Conservation (phyloP, 2,888 invertebrate species). For the Drosophila merina region DNA sequence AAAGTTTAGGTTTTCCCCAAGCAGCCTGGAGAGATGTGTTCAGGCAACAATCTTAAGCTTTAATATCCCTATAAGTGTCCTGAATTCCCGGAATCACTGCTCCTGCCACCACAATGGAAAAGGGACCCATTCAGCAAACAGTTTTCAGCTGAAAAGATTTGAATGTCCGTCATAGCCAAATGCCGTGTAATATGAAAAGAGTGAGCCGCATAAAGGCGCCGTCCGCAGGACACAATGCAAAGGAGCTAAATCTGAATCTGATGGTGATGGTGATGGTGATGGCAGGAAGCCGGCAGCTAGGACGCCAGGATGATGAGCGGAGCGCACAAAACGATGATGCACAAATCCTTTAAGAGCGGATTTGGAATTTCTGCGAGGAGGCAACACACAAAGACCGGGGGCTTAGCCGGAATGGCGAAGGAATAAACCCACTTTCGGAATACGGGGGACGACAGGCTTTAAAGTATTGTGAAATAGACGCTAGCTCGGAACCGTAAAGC, state of each 20-base stretch:
- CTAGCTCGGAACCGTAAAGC: constrained; percentile 44
- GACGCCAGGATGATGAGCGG: constrained; percentile 29
- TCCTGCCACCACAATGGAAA: constrained; percentile 22
- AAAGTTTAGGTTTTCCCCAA: not conserved
- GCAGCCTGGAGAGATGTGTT: too few relatives aligned
- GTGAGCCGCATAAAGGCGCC: constrained; percentile 43
- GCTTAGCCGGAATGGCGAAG: constrained; percentile 33
- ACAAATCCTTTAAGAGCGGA: constrained; percentile 62
- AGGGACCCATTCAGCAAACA: constrained; percentile 42
- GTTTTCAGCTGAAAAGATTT: constrained; percentile 47
- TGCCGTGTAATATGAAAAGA: constrained; percentile 45
- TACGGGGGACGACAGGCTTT: constrained; percentile 39
- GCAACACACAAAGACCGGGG: constrained; percentile 31
- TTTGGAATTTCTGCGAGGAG: constrained; percentile 48
- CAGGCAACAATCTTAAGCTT: not conserved
- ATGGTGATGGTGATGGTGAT: constrained; percentile 5
- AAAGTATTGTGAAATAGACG: constrained; percentile 55
- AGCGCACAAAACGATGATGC: constrained; percentile 52
- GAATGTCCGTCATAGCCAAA: constrained; percentile 50
- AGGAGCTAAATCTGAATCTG: constrained; percentile 30
- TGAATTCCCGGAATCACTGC: constrained; percentile 28
- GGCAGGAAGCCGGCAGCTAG: constrained; percentile 33
- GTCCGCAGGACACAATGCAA: constrained; percentile 42
- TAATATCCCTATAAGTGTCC: constrained; percentile 21
- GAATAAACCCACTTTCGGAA: constrained; percentile 8